Percentiles rank a stretch among this genome's conserved stretches.
Evolutionary conservation across 2,797 vertebrate genomes (phyloP).

Genomic region (Luscinia megarhynchos): DNA sequence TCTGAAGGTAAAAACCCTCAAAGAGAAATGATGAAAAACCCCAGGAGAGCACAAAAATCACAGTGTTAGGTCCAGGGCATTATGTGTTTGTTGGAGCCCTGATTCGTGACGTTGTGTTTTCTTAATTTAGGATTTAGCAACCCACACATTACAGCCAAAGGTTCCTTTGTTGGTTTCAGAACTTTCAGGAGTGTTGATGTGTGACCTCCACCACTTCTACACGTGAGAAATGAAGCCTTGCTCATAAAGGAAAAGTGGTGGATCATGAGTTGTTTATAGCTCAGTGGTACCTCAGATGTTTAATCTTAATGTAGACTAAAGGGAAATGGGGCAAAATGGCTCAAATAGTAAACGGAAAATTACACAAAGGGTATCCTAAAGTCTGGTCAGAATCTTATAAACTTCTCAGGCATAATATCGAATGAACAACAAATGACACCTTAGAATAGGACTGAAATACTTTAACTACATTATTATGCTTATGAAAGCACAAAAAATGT

Average conservation of each 20-base stretch:
- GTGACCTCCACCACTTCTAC: background rate
- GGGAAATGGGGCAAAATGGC: background rate
- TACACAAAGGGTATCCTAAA: background rate
- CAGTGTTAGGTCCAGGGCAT: background rate
- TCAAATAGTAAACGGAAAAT: background rate
- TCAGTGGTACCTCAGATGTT: background rate
- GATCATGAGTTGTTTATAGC: background rate
- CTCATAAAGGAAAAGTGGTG: background rate
- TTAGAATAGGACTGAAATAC: background rate
- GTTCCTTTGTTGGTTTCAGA: background rate
- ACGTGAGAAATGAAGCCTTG: background rate
- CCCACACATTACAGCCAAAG: background rate
- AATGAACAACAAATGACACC: background rate
- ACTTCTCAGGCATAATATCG: background rate
- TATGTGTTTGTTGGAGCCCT: background rate
- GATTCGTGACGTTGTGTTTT: background rate
- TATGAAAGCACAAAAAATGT: background rate
- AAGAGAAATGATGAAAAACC: background rate
- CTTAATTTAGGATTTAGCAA: background rate
- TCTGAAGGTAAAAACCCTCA: background rate
- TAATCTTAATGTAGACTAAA: background rate
- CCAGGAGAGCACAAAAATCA: background rate
- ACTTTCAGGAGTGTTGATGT: background rate
- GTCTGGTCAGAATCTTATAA: background rate
- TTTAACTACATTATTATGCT: background rate